A percentile compares a stretch with the other conserved stretches of the same genome.
phyloP scores from a whole-genome alignment of 1,140 invertebrate species.

The Aphaenogaster rudis region DNA sequence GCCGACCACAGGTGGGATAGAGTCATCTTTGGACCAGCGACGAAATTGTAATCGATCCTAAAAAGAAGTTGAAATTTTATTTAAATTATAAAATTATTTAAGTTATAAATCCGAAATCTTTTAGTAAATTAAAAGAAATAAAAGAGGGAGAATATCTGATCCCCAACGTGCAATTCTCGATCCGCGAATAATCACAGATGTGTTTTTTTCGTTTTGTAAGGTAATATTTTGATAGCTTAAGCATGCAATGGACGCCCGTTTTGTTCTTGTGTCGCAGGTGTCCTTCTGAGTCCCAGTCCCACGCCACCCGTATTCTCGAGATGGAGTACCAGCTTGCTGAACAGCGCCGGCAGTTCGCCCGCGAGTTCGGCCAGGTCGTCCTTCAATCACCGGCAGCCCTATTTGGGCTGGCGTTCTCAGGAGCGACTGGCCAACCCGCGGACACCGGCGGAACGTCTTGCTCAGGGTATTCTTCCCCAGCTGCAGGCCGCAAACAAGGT shows the following conservation, averaged over 20 bases:
- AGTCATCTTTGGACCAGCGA: neutral
- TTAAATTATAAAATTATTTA: too few species aligned
- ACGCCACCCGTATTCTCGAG: slow-evolving; percentile 90
- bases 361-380: slow-evolving; percentile 89
- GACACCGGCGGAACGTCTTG: slow-evolving; percentile 93
- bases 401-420: slow-evolving; percentile 96
- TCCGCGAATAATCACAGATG: neutral
- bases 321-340: slow-evolving; percentile 95
- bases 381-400: slow-evolving; percentile 91
- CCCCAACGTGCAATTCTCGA: neutral
- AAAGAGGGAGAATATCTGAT: neutral
- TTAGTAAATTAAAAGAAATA: neutral
- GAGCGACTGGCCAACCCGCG: slow-evolving; percentile 92
- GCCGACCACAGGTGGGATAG: slow-evolving; percentile 81
- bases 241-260: neutral
- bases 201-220: neutral
- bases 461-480: slow-evolving; percentile 87
- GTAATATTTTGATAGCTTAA: neutral
- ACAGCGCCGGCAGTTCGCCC: slow-evolving; percentile 91
- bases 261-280: slow-evolving; percentile 69
- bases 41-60: neutral
- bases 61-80: neutral
- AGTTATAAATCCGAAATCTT: neutral
- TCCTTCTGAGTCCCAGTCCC: slow-evolving; percentile 86
- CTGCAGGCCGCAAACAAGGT: slow-evolving; percentile 85